Base-by-base conservation (phyloP, 2,888 invertebrate genomes). In the Diaphora mendica region DNA sequence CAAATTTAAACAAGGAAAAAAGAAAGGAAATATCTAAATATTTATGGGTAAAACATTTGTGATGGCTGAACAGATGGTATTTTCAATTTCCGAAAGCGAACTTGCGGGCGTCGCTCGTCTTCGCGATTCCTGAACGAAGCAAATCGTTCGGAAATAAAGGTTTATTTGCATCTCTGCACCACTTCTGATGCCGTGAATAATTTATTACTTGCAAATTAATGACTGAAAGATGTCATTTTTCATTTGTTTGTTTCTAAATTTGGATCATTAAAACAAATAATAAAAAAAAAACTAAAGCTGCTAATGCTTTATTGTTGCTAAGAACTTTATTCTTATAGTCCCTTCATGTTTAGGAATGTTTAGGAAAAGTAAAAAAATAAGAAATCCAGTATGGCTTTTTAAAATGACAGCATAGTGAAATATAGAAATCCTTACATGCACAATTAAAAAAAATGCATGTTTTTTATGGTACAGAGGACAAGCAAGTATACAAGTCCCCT, bases 131-230 rank as follows among this genome's bases (percentile, higher is more conserved):
- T 68, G 71, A 73, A 77, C 76, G 77, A 75, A 71, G 77, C 86
- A 83, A 81, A 86, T 87, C 84, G 80, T 77, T 79, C 73, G 82
- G 81, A 75, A 79, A 79, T 79, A 81, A 83, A 76, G 80, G 78
- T 79, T 81, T 83, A 87, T 86, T 86, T 85, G 81, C 85, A 84
- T 83, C 78, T 82, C 78, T 78, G 76, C 76, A 78, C 76, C 71
- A 73, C 71, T 73, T 78, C 74, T 71, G 78, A 77, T n/a, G 69
- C 74, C 68, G 77, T 80, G 79, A 72, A 69, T 64, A 74, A 62
- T 78, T 76, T 82, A 74, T 77, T 80, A 71, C 71, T 62, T 3
- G 64, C 71, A 79, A 65, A 76, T 78, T 73, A 73, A 75, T 75
- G 44, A 75, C 64, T 71, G 70, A 70, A 62, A 23, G 51, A n/a